Evolutionary conservation across 2,888 invertebrate genomes (phyloP).

Genomic region (Lasioglossum zephyrum): DNA sequence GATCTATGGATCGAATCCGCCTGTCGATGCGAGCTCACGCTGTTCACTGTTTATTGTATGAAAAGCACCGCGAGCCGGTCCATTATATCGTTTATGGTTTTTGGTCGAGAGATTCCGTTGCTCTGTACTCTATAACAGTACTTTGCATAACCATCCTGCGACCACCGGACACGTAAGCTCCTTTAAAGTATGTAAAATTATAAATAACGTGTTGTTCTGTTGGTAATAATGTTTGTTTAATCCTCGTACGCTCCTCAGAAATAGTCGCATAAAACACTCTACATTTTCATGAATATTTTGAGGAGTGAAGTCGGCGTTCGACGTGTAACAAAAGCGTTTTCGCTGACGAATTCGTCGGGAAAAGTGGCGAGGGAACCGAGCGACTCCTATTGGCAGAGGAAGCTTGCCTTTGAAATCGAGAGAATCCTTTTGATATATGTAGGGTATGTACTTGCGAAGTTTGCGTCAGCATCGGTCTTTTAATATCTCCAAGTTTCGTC

Average conservation of each 20-base stretch:
- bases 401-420: background rate
- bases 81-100: background rate
- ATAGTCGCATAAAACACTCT: too few species aligned
- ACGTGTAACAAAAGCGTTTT: too few species aligned
- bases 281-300: too few species aligned
- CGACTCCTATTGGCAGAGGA: background rate
- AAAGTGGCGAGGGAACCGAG: background rate
- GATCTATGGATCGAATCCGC: slow-evolving; percentile 29
- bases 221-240: too few species aligned
- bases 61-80: background rate
- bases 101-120: background rate
- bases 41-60: background rate
- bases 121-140: background rate
- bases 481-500: background rate
- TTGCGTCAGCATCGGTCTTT: background rate
- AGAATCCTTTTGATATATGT: background rate
- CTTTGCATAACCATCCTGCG: too few species aligned
- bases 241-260: too few species aligned
- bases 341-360: background rate
- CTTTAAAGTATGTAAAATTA: too few species aligned
- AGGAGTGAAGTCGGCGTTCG: too few species aligned
- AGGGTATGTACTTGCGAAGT: too few species aligned
- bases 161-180: too few species aligned
- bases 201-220: too few species aligned
- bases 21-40: slow-evolving; percentile 29